Evolutionary conservation across 2,888 invertebrate species (phyloP), one percentile per base, ranked within the genome.

Genomic region (Neria commutata): DNA sequence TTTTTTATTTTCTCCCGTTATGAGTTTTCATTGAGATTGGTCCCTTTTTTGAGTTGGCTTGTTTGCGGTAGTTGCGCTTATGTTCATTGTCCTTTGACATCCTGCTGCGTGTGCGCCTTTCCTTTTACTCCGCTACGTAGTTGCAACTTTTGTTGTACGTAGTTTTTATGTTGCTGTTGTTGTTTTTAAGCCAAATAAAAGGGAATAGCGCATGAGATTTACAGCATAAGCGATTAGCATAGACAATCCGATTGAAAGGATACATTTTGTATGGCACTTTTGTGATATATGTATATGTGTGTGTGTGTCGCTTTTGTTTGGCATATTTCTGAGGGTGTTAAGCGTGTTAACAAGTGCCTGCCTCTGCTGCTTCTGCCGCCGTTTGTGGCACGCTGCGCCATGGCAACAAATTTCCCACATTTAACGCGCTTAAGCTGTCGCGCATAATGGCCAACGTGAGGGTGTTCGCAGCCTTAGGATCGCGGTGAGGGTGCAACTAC

Each of bases 171-270:
- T n/a, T n/a, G n/a, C n/a, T n/a, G 58, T 58, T 8, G 17, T 17
- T 6, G 17, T 42, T 42, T 42, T 42, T n/a, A n/a, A n/a, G n/a
- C 17, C 5, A 19, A 42, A 42, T n/a, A n/a, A 6, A 6, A 42
- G 17, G 42, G 42, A 5, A 19, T 3, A 5, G 17, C 42, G 3
- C 21, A 21, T 69, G 74, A 72, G 74, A 64, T 71, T 70, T 66
- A 69, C 69, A 67, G 56, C 58, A 63, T 58, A 67, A 64, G 67
- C 70, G 76, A 75, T 77, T 78, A 76, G 75, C 74, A 72, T 73
- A 66, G 65, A 62, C n/a, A 76, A 77, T 75, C 77, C 74, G 78
- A 74, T 77, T 74, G 71, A 67, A 68, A 72, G 68, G 72, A 76
- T 74, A 64, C 48, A n/a, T 48, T 25, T 26, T 42, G 5, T 42